Evolutionary conservation across 2,113 vertebrate genomes (phyloP).

Genomic region (Phycodurus eques): DNA sequence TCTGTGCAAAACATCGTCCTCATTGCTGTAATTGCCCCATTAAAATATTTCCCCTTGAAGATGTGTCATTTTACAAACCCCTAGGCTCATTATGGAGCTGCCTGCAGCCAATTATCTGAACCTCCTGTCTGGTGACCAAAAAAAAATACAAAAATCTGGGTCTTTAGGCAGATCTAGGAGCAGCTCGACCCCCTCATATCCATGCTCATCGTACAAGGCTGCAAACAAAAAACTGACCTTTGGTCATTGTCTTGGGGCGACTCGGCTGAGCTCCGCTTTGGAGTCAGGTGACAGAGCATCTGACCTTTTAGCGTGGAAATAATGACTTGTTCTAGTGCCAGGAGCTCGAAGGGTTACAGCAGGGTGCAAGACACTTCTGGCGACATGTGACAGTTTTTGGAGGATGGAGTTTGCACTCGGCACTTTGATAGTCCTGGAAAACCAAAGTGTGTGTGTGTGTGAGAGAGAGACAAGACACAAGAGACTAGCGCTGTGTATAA

Average conservation of each 20-base stretch:
- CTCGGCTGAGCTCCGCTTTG: constrained; percentile 59
- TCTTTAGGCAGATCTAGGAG: constrained; percentile 57
- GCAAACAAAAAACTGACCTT: constrained; percentile 66
- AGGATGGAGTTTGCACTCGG: constrained; percentile 64
- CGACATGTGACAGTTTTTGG: constrained; percentile 68
- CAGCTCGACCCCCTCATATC: constrained; percentile 41
- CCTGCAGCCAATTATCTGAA: constrained; percentile 72
- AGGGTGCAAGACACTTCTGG: constrained; percentile 64
- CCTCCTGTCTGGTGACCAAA: constrained; percentile 41
- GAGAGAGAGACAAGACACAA: constrained; percentile 47
- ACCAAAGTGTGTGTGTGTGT: constrained; percentile 66
- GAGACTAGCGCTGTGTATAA: constrained; percentile 47
- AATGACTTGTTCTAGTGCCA: constrained; percentile 72
- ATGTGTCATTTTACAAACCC: constrained; percentile 69
- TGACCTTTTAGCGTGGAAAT: constrained; percentile 75
- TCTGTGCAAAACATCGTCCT: constrained; percentile 57
- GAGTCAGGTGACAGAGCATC: constrained; percentile 65
- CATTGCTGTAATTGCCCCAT: constrained; percentile 68
- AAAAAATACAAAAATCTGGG: constrained; percentile 20
- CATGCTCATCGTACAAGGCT: constrained; percentile 28
- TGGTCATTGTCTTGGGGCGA: constrained; percentile 60
- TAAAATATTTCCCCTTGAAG: constrained; percentile 64
- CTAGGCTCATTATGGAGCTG: constrained; percentile 64
- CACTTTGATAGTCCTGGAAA: constrained; percentile 66
- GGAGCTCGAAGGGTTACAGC: constrained; percentile 54